A percentile compares a stretch with the other conserved stretches of the same genome.
Conservation (phyloP, 2,113 vertebrate genomes). For the Stegastes partitus region DNA sequence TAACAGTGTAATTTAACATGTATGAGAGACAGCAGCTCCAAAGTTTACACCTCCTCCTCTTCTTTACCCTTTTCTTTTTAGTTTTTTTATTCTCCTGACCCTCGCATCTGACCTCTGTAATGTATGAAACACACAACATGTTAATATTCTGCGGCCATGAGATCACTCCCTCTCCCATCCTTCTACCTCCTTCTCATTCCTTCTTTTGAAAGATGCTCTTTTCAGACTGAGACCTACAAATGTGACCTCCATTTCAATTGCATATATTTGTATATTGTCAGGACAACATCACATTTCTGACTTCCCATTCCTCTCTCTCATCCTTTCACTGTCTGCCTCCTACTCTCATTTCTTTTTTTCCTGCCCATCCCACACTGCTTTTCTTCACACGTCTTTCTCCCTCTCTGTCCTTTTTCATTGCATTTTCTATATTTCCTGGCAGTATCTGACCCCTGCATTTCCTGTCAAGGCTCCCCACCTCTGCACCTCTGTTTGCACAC, state of each 20-base stretch:
- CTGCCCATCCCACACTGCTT: neutral
- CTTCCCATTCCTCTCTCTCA: neutral
- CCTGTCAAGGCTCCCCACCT: constrained; percentile 13
- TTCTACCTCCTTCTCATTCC: too few species aligned
- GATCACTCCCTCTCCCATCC: neutral
- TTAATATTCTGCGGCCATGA: neutral
- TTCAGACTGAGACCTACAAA: constrained; percentile 4
- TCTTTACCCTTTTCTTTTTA: neutral
- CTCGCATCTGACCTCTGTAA: neutral
- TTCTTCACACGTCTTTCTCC: neutral
- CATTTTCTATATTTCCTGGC: constrained; percentile 13
- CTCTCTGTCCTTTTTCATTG: neutral
- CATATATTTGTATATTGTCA: neutral
- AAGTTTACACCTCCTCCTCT: neutral
- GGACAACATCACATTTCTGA: neutral
- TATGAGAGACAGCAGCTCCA: neutral
- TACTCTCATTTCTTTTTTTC: neutral
- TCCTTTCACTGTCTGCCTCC: neutral
- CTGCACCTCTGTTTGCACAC: neutral
- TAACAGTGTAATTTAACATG: neutral
- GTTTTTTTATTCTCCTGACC: neutral
- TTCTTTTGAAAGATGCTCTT: constrained; percentile 5
- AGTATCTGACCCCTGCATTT: constrained; percentile 10
- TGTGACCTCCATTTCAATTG: neutral
- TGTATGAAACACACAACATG: neutral